These are phyloP conservation scores for Heterocephalus glaber DNA, from an alignment of 2,113 vertebrate species.

Conservation along the genomic window DNA sequence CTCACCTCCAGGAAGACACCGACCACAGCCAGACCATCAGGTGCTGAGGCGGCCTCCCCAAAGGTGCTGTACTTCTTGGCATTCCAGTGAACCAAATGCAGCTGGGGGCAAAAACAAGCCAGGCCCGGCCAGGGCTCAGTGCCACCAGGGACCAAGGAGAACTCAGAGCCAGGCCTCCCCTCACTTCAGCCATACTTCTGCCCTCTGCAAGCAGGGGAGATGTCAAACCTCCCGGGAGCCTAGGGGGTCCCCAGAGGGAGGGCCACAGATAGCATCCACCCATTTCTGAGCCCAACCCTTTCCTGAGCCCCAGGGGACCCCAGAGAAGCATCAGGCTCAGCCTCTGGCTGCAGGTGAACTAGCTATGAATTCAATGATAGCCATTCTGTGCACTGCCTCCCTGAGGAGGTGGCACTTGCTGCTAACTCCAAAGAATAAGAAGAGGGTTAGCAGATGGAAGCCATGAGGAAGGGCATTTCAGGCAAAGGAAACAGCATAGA, in stretches of 20 bases:
- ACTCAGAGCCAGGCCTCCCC: neutral
- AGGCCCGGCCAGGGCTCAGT: neutral
- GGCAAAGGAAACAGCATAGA: neutral
- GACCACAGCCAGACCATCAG: constrained; percentile 95
- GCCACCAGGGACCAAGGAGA: neutral
- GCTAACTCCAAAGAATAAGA: neutral
- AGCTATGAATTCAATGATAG: neutral
- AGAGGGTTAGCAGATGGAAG: neutral
- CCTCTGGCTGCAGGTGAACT: neutral
- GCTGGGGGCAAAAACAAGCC: constrained; percentile 83
- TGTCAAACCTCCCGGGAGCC: neutral
- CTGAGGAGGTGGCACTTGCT: neutral
- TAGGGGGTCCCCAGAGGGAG: neutral
- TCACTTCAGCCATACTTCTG: neutral
- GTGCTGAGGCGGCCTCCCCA: constrained; percentile 90
- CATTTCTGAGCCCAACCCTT: neutral
- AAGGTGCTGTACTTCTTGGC: constrained; percentile 93
- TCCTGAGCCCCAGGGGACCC: neutral
- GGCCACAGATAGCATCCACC: neutral
- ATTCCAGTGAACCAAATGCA: constrained; percentile 99
- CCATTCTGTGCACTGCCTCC: neutral
- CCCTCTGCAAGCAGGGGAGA: neutral
- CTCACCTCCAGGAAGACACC: constrained; percentile 96
- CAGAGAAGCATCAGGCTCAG: neutral
- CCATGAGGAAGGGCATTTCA: neutral